Conservation (phyloP, 2,797 vertebrate species). For the Ibycter americanus region DNA sequence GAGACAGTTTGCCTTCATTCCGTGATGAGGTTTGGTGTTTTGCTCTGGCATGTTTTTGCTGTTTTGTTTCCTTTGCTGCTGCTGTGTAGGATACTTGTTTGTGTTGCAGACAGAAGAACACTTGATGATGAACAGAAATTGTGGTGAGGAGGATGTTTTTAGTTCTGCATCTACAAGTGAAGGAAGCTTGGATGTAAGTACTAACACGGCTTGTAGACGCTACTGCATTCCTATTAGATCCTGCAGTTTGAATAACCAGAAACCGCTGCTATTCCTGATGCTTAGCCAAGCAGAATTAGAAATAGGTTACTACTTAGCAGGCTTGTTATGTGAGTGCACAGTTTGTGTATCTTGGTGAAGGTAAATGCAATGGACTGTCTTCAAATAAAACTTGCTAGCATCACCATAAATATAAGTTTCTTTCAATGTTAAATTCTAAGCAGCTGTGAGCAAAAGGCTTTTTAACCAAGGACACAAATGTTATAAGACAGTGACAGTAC, state of each 20-base stretch:
- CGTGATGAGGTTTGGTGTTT: neutral
- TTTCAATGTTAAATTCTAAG: neutral
- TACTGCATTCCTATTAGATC: neutral
- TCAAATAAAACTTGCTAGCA: neutral
- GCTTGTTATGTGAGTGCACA: neutral
- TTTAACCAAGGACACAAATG: neutral
- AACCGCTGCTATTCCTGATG: neutral
- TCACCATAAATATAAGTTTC: neutral
- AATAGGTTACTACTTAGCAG: neutral
- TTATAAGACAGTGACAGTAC: neutral
- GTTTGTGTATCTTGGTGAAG: neutral
- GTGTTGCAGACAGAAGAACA: slow-evolving; percentile 74
- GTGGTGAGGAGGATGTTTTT: slow-evolving; percentile 68
- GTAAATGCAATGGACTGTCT: neutral
- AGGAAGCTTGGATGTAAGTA: slow-evolving; percentile 74
- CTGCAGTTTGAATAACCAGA: slow-evolving; percentile 1
- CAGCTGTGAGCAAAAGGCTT: neutral
- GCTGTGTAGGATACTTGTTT: slow-evolving; percentile 52
- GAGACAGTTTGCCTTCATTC: neutral
- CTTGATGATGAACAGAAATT: slow-evolving; percentile 39
- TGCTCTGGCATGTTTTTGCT: neutral
- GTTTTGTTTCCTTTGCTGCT: neutral
- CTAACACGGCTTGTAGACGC: slow-evolving; percentile 21
- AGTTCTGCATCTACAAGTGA: slow-evolving; percentile 53
- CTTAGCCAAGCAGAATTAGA: slow-evolving; percentile 29